Base-by-base conservation (phyloP, 2,888 invertebrate genomes). In the Buathra laborator region DNA sequence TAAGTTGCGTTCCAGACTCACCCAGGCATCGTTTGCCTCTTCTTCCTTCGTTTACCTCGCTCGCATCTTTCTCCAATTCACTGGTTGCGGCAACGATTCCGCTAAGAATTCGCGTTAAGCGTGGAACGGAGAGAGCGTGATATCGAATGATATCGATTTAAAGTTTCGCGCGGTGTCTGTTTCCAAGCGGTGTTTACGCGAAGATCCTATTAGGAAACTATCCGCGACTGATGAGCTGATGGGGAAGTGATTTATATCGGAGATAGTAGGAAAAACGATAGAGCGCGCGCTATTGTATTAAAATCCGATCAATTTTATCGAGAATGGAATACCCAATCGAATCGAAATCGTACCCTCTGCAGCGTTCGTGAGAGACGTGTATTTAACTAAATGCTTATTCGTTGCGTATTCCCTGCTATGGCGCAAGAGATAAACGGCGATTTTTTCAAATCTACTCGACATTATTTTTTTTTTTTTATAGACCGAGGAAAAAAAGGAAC, bases 151-250 rank as follows among this genome's bases (percentile, higher is more conserved):
- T 82, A 86, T 85, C 75, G 76, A 79, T 76, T 85, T 80, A 48
- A 86, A 85, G 71, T 85, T 85, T 72, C 66, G 81, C 71, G 66
- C 5, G 37, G 37, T 37, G 77, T 81, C 59, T 66, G 64, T 66
- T 81, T 85, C 71, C 70, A 51, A 85, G 83, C 81, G 85, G 24
- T 56, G 56, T 85, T 85, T 83, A 86, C 66, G 66, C 44, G 66
- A 75, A 75, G 74, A 81, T 80, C 81, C 68, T 70, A 85, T 86
- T 85, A 81, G 74, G 5, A 56, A 85, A 74, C 62, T 78, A 71
- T 32, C 83, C 37, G 9, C 5, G 77, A 51, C 77, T 80, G 76
- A 75, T 76, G 67, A 71, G 43, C 77, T 70, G 56, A 7, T 64
- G 43, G 19, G 59, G 12, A 80, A 77, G 74, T 83, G 66, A 86